Evolutionary conservation across 2,113 vertebrate genomes (phyloP).

Genomic region (Naja naja): DNA sequence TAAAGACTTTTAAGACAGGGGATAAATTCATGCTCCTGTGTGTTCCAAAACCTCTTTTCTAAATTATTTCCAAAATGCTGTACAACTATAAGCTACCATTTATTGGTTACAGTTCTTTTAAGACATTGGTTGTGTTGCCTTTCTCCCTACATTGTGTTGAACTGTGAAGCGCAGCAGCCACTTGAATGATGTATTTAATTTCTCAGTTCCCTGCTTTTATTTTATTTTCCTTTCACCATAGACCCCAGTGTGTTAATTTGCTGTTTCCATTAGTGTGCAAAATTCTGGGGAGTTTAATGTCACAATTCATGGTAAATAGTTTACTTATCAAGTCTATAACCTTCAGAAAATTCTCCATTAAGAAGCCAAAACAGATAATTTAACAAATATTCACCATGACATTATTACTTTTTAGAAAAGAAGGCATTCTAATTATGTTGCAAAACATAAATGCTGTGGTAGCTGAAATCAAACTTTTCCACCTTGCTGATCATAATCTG

Average conservation of each 20-base stretch:
- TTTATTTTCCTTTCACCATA: neutral
- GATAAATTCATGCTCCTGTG: neutral
- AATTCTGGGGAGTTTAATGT: constrained; percentile 1
- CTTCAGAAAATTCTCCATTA: constrained; percentile 2
- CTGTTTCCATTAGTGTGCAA: neutral
- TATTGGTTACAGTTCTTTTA: neutral
- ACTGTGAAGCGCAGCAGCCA: neutral
- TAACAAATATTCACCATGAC: neutral
- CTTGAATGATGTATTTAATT: neutral
- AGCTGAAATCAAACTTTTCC: neutral
- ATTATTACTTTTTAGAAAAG: neutral
- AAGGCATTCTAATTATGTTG: neutral
- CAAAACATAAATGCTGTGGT: neutral
- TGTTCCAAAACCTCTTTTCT: neutral
- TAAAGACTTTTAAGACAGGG: neutral
- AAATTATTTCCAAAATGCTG: neutral
- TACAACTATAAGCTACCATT: neutral
- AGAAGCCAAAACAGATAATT: constrained; percentile 2
- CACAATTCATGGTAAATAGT: neutral
- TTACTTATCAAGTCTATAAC: neutral
- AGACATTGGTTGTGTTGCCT: neutral
- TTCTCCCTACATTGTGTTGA: neutral
- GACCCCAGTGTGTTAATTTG: constrained; percentile 12
- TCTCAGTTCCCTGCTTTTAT: neutral
- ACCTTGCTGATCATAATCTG: neutral